Conservation (phyloP, 2,797 vertebrate species). For the Anguilla megastoma region DNA sequence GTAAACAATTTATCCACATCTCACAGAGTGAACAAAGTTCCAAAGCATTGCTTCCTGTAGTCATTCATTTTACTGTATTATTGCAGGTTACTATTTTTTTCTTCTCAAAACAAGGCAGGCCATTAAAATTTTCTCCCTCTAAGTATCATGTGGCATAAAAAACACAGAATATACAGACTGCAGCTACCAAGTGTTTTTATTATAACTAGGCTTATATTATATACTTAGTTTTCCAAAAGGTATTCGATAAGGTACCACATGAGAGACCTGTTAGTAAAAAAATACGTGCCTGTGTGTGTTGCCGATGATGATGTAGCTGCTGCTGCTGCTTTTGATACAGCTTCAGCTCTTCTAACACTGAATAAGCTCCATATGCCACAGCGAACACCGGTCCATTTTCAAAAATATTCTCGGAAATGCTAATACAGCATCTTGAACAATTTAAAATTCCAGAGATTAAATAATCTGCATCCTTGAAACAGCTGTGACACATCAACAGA, state of each 20-base stretch:
- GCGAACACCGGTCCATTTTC: not conserved
- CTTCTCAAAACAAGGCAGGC: not conserved
- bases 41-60: not conserved
- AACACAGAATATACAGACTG: too few species aligned
- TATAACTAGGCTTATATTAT: too few species aligned
- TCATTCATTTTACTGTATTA: not conserved
- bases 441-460: not conserved
- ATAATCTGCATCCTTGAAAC: not conserved
- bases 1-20: not conserved
- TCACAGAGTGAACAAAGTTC: not conserved
- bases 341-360: not conserved
- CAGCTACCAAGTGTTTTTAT: too few species aligned
- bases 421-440: not conserved
- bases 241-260: too few species aligned
- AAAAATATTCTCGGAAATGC: not conserved
- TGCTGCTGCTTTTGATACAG: not conserved
- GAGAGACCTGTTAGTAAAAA: not conserved
- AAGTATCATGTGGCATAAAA: not conserved
- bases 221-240: too few species aligned
- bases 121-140: not conserved
- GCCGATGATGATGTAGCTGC: not conserved
- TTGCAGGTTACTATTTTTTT: not conserved
- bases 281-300: not conserved
- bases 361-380: not conserved
- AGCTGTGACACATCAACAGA: slow-evolving; percentile 10